Percentiles rank a stretch among this genome's conserved stretches.
phyloP scores from a whole-genome alignment of 2,888 invertebrate species.

The Euphydryas editha region DNA sequence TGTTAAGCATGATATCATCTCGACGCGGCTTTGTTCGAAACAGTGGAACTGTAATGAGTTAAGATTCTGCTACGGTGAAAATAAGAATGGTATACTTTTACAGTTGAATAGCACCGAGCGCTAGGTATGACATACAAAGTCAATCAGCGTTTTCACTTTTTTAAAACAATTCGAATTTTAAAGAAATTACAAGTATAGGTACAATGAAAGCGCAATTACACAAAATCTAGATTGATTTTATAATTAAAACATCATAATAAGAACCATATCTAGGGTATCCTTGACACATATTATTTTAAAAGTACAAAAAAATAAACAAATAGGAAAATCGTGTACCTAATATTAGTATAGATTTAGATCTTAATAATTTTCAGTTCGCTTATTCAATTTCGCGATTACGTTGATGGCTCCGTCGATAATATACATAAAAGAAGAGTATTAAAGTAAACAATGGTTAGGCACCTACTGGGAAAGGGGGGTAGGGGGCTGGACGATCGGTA shows the following conservation, averaged over 20 bases:
- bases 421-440: slow-evolving; percentile 80
- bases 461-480: slow-evolving; percentile 59
- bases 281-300: neutral
- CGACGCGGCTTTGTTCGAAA: slow-evolving; percentile 38
- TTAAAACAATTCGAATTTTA: neutral
- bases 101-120: neutral
- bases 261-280: neutral
- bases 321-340: too few species aligned
- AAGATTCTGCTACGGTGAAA: slow-evolving; percentile 17
- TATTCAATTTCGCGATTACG: slow-evolving; percentile 67
- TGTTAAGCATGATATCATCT: slow-evolving; percentile 68
- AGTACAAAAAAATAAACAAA: neutral
- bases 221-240: too few species aligned
- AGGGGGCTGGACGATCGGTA: slow-evolving; percentile 79
- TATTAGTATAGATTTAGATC: neutral
- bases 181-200: neutral
- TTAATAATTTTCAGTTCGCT: slow-evolving; percentile 47
- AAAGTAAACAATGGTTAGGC: slow-evolving; percentile 81
- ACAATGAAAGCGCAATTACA: too few species aligned
- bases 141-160: neutral
- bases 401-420: slow-evolving; percentile 66
- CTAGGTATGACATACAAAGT: too few species aligned
- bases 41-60: slow-evolving; percentile 35
- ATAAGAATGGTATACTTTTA: slow-evolving; percentile 3
- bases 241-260: neutral